phyloP scores from a whole-genome alignment of 2,888 invertebrate genomes.

The Zygogramma bicolorata region DNA sequence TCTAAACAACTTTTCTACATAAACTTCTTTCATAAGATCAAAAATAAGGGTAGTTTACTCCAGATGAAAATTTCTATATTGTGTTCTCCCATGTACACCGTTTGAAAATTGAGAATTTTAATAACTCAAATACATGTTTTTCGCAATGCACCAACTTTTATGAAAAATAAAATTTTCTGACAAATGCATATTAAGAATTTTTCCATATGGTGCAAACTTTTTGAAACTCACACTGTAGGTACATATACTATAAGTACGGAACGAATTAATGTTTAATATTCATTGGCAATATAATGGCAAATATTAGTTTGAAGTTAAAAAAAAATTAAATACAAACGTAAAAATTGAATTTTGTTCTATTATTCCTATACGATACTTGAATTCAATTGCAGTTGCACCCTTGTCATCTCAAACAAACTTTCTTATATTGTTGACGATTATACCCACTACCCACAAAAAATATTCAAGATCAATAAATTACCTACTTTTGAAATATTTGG shows the following conservation, averaged over 20 bases:
- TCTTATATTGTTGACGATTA: constrained; percentile 4
- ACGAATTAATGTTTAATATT: not conserved
- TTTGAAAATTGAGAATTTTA: no score
- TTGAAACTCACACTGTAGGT: no score
- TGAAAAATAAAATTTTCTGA: no score
- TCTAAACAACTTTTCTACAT: not conserved
- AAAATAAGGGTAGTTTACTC: not conserved
- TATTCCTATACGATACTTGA: not conserved
- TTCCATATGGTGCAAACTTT: no score
- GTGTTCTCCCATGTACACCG: no score
- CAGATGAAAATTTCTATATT: no score
- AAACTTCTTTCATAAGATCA: not conserved
- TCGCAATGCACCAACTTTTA: no score
- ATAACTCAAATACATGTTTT: no score
- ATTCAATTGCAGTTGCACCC: constrained; percentile 1
- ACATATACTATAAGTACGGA: constrained; percentile 1
- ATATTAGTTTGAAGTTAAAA: not conserved
- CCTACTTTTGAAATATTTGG: not conserved
- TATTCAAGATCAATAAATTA: not conserved
- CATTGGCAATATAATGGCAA: constrained; percentile 2
- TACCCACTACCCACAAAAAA: constrained; percentile 1
- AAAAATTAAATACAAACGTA: not conserved
- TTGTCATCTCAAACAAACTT: constrained; percentile 2
- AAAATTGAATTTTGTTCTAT: not conserved
- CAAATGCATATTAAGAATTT: no score